Evolutionary conservation across 2,888 invertebrate species (phyloP), one percentile per base, ranked within the genome.

Genomic region (Xanthia icteritia): DNA sequence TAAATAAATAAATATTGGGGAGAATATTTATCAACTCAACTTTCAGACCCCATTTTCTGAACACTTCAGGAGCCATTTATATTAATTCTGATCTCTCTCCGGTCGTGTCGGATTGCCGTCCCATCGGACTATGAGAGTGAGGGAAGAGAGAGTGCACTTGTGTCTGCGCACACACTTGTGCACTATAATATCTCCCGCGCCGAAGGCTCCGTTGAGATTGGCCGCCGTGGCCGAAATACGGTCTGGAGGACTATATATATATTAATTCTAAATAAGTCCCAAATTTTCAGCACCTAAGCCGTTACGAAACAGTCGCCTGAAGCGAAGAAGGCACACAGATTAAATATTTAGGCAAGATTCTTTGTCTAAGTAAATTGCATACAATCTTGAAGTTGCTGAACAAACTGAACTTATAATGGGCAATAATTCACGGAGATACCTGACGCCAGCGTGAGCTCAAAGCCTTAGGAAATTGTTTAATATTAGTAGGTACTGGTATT

Each of bases 311-410:
- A 27, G 70, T 60, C 76, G 66, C 77, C 67, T 68, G 67, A 68
- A 84, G 76, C 61, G 76, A 69, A 79, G 60, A 83, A 86, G 83
- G 85, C 83, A 81, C 75, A 73, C 77, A 81, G 81, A 89, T 90
- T 90, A 90, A 91, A 89, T 89, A 91, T 91, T 91, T 83, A 84
- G 73, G 78, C 81, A 54, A 81, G 80, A 88, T 87, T 87, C 89
- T 78, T 86, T 87, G 86, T 87, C 85, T 88, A 73, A 81, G 72
- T 79, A 84, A 82, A 83, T 88, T 86, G 87, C 83, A 78, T 86
- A 83, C 86, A 86, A 87, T 86, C 78, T 79, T 80, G 66, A 75
- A 82, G 71, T 78, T 68, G n/a, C 76, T 74, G 56, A 74, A 79
- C 68, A 73, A 83, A 81, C 81, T 76, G 63, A 76, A 87, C 56